Conservation (phyloP, 2,797 vertebrate species). For the Neosalanx taihuensis region DNA sequence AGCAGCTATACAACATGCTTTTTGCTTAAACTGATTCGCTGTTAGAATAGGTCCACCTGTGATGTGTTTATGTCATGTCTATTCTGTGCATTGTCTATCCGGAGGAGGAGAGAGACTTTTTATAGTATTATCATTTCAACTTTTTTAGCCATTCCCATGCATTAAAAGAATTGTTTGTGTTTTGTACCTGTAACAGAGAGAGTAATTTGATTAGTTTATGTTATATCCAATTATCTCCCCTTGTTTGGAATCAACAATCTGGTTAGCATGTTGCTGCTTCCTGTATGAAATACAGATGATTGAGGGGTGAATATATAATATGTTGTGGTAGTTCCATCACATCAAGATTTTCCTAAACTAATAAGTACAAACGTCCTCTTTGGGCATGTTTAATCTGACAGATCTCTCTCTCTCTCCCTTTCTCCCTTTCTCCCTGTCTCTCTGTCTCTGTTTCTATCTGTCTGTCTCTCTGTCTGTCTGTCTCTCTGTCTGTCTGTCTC, state of each 20-base stretch:
- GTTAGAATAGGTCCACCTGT: too few relatives aligned
- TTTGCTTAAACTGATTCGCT: too few relatives aligned
- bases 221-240: slow-evolving; percentile 84
- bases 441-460: background rate
- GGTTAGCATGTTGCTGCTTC: slow-evolving; percentile 86
- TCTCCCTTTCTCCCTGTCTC: background rate
- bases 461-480: background rate
- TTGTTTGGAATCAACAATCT: slow-evolving; percentile 77
- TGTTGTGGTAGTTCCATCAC: slow-evolving; percentile 59
- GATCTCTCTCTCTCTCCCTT: background rate
- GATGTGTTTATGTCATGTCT: background rate
- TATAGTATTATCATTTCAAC: background rate
- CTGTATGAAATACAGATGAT: slow-evolving; percentile 71
- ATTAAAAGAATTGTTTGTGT: background rate
- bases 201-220: slow-evolving; percentile 74
- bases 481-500: background rate
- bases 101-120: background rate
- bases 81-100: background rate
- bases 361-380: background rate
- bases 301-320: background rate
- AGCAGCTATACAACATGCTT: too few relatives aligned
- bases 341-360: slow-evolving; percentile 19
- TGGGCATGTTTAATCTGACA: background rate
- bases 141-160: background rate
- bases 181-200: slow-evolving; percentile 53